A percentile compares a stretch with the other conserved stretches of the same genome.
Evolutionary conservation across 2,888 invertebrate species (phyloP).

Genomic region (Hydrotaea cyrtoneurina): DNA sequence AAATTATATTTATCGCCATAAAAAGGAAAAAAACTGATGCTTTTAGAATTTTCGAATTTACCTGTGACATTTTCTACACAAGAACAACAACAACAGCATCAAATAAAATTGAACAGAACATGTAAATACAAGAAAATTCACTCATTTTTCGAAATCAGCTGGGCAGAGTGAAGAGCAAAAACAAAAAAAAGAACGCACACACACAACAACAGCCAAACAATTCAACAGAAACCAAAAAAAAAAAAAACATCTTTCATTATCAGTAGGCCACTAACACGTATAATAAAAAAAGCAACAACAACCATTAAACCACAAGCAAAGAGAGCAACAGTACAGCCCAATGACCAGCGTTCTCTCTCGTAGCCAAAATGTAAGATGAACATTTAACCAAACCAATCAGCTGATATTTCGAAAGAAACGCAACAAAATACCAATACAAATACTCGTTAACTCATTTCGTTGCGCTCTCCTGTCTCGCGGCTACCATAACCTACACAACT

Average conservation of each 20-base stretch:
- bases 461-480: neutral
- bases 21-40: neutral
- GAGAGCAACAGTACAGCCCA: neutral
- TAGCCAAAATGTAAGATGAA: neutral
- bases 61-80: slow-evolving; percentile 27
- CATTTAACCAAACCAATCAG: slow-evolving; percentile 3
- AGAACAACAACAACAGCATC: slow-evolving; percentile 2
- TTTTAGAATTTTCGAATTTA: slow-evolving; percentile 25
- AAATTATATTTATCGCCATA: slow-evolving; percentile 25
- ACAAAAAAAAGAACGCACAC: neutral
- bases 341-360: neutral
- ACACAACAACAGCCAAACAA: slow-evolving; percentile 29
- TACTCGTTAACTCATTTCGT: neutral
- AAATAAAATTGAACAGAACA: slow-evolving; percentile 16
- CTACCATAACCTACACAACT: neutral
- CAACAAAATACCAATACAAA: too few species aligned
- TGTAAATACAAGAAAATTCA: slow-evolving; percentile 31
- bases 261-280: slow-evolving; percentile 63
- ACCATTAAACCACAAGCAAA: neutral
- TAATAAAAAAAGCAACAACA: slow-evolving; percentile 42
- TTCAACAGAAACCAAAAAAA: slow-evolving; percentile 26
- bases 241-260: slow-evolving; percentile 60
- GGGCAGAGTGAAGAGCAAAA: slow-evolving; percentile 2
- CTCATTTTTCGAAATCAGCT: slow-evolving; percentile 56
- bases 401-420: slow-evolving; percentile 28